Base-by-base conservation (phyloP, 2,888 invertebrate species). In the Timandra comae region DNA sequence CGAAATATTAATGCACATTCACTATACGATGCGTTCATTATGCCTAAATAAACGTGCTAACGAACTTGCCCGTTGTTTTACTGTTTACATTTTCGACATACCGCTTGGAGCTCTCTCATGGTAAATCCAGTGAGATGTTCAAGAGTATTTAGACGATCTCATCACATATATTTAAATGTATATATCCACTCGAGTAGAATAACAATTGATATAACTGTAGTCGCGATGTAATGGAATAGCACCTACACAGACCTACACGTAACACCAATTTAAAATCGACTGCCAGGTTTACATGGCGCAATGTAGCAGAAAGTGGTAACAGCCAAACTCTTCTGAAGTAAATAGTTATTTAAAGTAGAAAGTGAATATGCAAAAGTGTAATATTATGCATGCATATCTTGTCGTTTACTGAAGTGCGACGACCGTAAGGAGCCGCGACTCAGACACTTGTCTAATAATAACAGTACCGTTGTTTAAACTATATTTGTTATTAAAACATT, bases 361-460 rank as follows among this genome's bases (percentile, higher is more conserved):
- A 49, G 45, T 41, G 38, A 35, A 31, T 41, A 41, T 36, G 50
- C 50, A 44, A 44, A 52, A 51, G 51, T 42, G 49, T 41, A 50
- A 16, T 16, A 52, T 60, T 49, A 48, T 38, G 48, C 33, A 47
- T 44, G 35, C 38, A 43, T 44, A 43, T 52, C 48, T 60, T 32
- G 23, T 30, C 12, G 58, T 63, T 62, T 65, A 57, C 52, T 54
- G 46, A 65, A 67, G 75, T 66, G 67, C 72, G 72, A 63, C 56
- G 74, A 74, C 74, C 74, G 64, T 60, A 56, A 57, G 45, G 43
- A 51, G 47, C 36, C 59, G 57, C 58, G 62, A 52, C 58, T 58
- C 53, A 44, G 48, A 53, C 56, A 43, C 45, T 53, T 46, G 54
- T 69, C 75, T 74, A 75, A 65, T 69, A 64, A 75, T 76, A 74